Evolutionary conservation across 2,113 vertebrate genomes (phyloP).

Genomic region (Albula goreensis): DNA sequence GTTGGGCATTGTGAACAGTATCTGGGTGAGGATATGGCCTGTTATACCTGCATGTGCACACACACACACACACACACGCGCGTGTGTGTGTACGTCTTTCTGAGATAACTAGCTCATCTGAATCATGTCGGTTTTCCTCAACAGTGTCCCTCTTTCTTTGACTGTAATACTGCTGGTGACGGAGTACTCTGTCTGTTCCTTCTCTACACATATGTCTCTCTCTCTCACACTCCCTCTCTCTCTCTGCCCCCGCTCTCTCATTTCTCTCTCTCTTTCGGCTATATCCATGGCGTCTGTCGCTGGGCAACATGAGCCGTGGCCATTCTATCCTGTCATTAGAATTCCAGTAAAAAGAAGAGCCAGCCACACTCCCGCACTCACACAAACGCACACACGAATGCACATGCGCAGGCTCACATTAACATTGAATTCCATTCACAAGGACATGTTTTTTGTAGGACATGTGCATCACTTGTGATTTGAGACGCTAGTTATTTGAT

Average conservation of each 20-base stretch:
- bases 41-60: too few species aligned
- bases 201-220: not conserved
- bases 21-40: too few species aligned
- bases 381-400: not conserved
- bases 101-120: too few species aligned
- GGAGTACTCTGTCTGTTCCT: not conserved
- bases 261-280: slow-evolving; percentile 48
- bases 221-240: slow-evolving; percentile 9
- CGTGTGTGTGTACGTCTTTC: too few species aligned
- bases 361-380: not conserved
- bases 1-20: too few species aligned
- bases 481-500: too few species aligned
- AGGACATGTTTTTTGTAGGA: not conserved
- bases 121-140: too few species aligned
- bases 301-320: slow-evolving; percentile 63
- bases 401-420: not conserved
- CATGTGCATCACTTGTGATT: too few species aligned
- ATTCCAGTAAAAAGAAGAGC: slow-evolving; percentile 56
- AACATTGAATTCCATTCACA: not conserved
- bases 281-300: slow-evolving; percentile 70
- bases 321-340: slow-evolving; percentile 74
- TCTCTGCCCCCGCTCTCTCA: slow-evolving; percentile 42
- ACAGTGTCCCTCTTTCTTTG: not conserved
- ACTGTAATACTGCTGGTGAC: not conserved
- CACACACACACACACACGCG: too few species aligned